These are phyloP conservation scores for Hippocampus kuda DNA, from an alignment of 2,797 vertebrate genomes.

Conservation along the genomic window DNA sequence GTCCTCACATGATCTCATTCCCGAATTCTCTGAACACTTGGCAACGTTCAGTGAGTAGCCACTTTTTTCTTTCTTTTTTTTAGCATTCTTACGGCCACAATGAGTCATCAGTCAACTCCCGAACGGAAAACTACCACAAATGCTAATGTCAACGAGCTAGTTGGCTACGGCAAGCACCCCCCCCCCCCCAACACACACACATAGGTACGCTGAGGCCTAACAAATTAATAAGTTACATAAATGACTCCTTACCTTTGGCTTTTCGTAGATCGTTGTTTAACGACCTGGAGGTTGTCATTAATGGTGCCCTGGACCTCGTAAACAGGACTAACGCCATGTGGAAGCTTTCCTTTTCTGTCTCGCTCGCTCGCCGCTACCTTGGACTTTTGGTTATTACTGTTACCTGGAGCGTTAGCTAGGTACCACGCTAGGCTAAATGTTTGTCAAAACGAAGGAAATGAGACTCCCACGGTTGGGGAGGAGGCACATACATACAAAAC, in stretches of 20 bases:
- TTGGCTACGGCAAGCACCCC: not conserved
- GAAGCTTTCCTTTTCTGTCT: slow-evolving; percentile 10
- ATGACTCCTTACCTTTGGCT: slow-evolving; percentile 46
- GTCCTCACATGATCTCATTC: slow-evolving; percentile 44
- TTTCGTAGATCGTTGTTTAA: slow-evolving; percentile 65
- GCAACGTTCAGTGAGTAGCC: not conserved
- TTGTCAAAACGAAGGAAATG: not conserved
- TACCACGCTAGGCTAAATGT: not conserved
- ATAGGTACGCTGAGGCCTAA: not conserved
- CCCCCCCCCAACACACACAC: not conserved
- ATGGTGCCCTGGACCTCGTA: slow-evolving; percentile 60
- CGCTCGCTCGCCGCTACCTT: slow-evolving; percentile 7
- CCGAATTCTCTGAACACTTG: not conserved
- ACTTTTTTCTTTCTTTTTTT: not conserved
- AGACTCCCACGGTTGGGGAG: not conserved
- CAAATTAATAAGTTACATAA: not conserved
- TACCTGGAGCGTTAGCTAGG: not conserved
- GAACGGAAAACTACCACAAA: slow-evolving; percentile 3
- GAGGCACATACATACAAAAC: slow-evolving; percentile 9
- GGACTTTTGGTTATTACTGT: not conserved
- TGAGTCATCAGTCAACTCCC: slow-evolving; percentile 9
- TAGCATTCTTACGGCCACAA: not conserved
- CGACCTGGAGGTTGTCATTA: slow-evolving; percentile 68
- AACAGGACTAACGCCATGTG: slow-evolving; percentile 75
- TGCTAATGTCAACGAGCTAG: slow-evolving; percentile 20